Conservation (phyloP, 2,888 invertebrate species). For the Eristalis arbustorum region DNA sequence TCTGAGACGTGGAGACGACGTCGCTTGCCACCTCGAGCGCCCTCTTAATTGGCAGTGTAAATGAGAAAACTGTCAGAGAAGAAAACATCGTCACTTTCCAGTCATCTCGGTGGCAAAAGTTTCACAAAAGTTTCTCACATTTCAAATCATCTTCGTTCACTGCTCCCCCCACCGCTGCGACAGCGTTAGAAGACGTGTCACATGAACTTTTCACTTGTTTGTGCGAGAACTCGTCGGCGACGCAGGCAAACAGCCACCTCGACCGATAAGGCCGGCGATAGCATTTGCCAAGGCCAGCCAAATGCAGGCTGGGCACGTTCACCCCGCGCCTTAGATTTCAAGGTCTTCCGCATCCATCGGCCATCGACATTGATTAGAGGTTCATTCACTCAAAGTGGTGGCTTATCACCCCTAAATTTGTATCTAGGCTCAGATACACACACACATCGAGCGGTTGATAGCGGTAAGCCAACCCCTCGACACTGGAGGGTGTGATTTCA, state of each 20-base stretch:
- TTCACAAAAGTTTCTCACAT: slow-evolving; percentile 1
- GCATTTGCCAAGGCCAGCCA: slow-evolving; percentile 14
- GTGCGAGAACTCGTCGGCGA: neutral
- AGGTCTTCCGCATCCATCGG: slow-evolving; percentile 34
- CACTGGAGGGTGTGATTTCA: neutral
- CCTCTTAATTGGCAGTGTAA: neutral
- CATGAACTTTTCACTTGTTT: neutral
- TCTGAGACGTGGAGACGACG: neutral
- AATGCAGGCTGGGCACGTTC: slow-evolving; percentile 30
- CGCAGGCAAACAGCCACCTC: slow-evolving; percentile 11
- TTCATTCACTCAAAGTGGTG: neutral
- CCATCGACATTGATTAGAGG: slow-evolving; percentile 24
- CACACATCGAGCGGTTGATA: neutral
- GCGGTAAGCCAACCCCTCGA: neutral
- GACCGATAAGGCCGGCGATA: slow-evolving; percentile 5
- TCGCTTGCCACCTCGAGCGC: neutral
- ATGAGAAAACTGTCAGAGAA: slow-evolving; percentile 6
- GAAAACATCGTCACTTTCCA: neutral
- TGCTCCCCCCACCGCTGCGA: neutral
- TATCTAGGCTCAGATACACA: neutral
- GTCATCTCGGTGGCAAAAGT: neutral
- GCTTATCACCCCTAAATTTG: slow-evolving; percentile 26
- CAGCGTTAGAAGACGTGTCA: neutral
- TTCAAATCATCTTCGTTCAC: neutral
- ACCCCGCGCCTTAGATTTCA: slow-evolving; percentile 2